Percentiles rank a stretch among this genome's conserved stretches.
Conservation (phyloP, 2,113 vertebrate genomes). For the Anarhynchus alexandrinus region DNA sequence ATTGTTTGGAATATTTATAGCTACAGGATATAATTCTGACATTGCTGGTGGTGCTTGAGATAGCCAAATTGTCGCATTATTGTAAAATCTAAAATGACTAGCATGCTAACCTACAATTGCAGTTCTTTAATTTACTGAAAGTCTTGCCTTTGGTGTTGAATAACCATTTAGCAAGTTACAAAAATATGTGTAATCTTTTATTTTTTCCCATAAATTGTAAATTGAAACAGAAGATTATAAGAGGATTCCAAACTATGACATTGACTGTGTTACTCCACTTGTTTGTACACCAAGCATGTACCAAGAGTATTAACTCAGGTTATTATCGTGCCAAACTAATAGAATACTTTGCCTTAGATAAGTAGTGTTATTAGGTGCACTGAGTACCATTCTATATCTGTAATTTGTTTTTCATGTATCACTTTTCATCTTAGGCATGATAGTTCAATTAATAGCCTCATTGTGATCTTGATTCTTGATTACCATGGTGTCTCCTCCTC, state of each 20-base stretch:
- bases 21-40: neutral
- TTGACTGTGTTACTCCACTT: neutral
- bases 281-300: neutral
- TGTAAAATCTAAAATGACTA: slow-evolving; percentile 63
- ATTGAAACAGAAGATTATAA: neutral
- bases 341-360: slow-evolving; percentile 34
- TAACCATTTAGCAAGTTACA: neutral
- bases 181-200: neutral
- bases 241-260: neutral
- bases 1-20: neutral
- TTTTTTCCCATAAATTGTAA: slow-evolving; percentile 2
- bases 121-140: neutral
- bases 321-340: slow-evolving; percentile 23
- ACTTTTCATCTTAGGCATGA: neutral
- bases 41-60: neutral
- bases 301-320: slow-evolving; percentile 42
- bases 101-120: slow-evolving; percentile 36
- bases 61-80: slow-evolving; percentile 11
- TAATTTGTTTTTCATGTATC: neutral
- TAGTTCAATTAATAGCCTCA: neutral
- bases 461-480: neutral
- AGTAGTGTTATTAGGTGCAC: neutral
- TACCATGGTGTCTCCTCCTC: neutral
- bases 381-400: neutral
- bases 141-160: neutral